Evolutionary conservation across 2,113 vertebrate genomes (phyloP).

Genomic region (Oreochromis aureus): DNA sequence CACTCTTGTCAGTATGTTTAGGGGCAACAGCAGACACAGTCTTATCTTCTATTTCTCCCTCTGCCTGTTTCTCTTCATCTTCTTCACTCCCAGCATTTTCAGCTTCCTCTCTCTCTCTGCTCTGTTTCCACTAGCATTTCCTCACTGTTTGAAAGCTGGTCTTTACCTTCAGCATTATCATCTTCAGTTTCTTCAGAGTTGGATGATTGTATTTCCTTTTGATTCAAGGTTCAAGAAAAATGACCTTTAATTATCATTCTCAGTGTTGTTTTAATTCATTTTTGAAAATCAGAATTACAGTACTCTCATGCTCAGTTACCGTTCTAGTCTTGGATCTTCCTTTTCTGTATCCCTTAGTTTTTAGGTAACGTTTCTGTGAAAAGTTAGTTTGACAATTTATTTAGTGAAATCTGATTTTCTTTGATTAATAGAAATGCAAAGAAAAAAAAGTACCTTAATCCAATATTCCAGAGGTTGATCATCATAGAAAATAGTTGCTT

Average conservation of each 20-base stretch:
- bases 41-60: rapidly evolving
- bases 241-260: not conserved
- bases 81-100: not conserved
- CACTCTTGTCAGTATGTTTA: not conserved
- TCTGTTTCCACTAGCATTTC: not conserved
- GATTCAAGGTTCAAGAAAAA: not conserved
- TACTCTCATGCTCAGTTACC: not conserved
- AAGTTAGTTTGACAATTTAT: not conserved
- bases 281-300: not conserved
- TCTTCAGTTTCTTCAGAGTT: not conserved
- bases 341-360: not conserved
- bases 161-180: not conserved
- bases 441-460: constrained; percentile 13
- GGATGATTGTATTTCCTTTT: not conserved
- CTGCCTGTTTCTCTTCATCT: not conserved
- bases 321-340: rapidly evolving
- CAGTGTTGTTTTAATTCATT: not conserved
- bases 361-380: not conserved
- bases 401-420: not conserved
- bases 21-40: rapidly evolving
- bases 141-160: not conserved
- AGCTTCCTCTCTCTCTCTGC: not conserved
- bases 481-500: not conserved
- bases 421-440: not conserved
- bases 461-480: not conserved